Evolutionary conservation across 2,888 invertebrate species (phyloP), one percentile per base, ranked within the genome.

Genomic region (Torymus aiolomorphi): DNA sequence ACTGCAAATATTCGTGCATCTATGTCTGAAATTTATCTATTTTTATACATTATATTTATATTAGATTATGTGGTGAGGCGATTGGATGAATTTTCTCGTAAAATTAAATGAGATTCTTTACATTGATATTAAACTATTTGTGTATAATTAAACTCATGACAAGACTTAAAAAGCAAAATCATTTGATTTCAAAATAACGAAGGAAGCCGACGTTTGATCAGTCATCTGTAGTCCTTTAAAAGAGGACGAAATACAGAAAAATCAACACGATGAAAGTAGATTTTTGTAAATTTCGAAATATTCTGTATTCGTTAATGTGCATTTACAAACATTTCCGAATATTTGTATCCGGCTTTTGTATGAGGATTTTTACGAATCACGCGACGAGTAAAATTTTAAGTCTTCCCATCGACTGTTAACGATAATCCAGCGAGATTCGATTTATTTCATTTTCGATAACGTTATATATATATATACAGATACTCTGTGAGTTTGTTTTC

Each of bases 371-470:
- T 72, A 80, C 66, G 16, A 57, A 59, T 51, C 66, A 61, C 12
- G 56, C 63, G 70, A 59, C 66, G 20, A 59, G 20, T 76, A 51
- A 66, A 49, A 63, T 51, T 71, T 80, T 75, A 65, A 56, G 80
- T 80, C 80, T 80, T 80, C 80, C 80, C 66, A 61, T 75, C 54
- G 74, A 63, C 61, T 72, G 67, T 67, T 76, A 51, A 70, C 20
- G 13, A 62, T 51, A 24, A 71, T 61, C 59, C 8, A 79, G 24
- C 51, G 71, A 56, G 57, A 70, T 80, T 76, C 54, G 24, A 74
- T 49, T 67, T 52, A 20, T 49, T 70, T 78, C 18, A 62, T 24
- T 52, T 73, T 61, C 70, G 24, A 13, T 20, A 12, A 62, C 4
- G n/a, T 16, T 20, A 42, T 65, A 12, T n/a, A 31, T 51, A 31